Percentiles rank a stretch among this genome's conserved stretches.
phyloP scores from a whole-genome alignment of 2,888 invertebrate species.

The Antitype chi region DNA sequence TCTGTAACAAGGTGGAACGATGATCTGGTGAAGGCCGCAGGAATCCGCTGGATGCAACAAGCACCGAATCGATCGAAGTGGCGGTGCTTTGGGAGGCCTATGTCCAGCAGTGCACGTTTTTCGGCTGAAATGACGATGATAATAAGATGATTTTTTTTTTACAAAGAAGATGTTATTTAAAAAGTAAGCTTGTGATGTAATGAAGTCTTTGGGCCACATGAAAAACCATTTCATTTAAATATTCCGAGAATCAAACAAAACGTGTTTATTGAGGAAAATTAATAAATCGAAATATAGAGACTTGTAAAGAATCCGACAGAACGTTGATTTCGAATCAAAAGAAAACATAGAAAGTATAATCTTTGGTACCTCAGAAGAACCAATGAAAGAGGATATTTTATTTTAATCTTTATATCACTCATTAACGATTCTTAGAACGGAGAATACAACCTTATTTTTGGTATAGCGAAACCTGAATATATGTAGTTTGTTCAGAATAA shows the following conservation, averaged over 20 bases:
- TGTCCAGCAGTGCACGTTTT: no score
- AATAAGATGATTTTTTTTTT: no score
- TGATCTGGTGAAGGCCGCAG: no score
- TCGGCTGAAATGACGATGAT: no score
- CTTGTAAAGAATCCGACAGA: conserved; percentile 2
- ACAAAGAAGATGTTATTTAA: no score
- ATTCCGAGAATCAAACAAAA: neutral
- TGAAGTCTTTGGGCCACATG: neutral
- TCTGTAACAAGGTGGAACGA: no score
- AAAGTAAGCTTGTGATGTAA: no score
- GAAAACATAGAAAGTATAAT: conserved; percentile 19
- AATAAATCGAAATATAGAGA: conserved; percentile 18
- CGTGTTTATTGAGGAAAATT: neutral
- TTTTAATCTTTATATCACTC: neutral
- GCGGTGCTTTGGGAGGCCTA: no score
- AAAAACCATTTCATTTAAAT: neutral
- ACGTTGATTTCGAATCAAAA: conserved; percentile 21
- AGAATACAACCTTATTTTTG: neutral
- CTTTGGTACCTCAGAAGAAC: conserved; percentile 8
- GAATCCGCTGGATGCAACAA: no score
- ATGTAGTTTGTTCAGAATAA: no score
- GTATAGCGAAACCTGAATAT: no score
- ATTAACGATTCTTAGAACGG: neutral
- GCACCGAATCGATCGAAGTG: no score
- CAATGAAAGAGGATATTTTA: neutral